Conservation (phyloP, 1,140 invertebrate species). For the Bombyx mandarina region DNA sequence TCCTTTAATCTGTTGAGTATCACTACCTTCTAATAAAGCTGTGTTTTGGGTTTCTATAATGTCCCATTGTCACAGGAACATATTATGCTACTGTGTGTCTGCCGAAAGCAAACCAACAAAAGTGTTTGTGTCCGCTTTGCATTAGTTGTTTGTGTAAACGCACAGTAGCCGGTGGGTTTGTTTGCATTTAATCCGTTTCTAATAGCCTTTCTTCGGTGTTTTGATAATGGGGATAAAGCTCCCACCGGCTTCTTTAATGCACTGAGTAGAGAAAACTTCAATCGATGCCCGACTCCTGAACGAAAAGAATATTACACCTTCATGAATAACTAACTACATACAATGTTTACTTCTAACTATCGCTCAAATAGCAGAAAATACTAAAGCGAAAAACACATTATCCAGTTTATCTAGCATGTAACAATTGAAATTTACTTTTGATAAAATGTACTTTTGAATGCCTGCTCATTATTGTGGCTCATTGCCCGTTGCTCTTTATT, state of each 20-base stretch:
- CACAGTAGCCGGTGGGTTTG: slow-evolving; percentile 49
- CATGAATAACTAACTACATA: too few species aligned
- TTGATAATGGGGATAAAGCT: slow-evolving; percentile 42
- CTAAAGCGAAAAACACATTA: too few species aligned
- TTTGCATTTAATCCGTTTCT: slow-evolving; percentile 63
- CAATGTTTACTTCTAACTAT: too few species aligned
- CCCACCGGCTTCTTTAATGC: slow-evolving; percentile 6
- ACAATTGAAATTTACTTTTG: too few species aligned
- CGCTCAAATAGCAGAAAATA: too few species aligned
- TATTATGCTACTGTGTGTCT: slow-evolving; percentile 1
- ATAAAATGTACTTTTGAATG: too few species aligned
- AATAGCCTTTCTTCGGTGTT: slow-evolving; percentile 50
- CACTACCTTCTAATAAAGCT: slow-evolving; percentile 27
- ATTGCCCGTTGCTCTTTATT: too few species aligned
- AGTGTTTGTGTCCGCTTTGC: slow-evolving; percentile 52
- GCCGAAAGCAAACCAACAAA: slow-evolving; percentile 41
- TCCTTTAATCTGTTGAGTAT: slow-evolving; percentile 60
- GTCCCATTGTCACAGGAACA: slow-evolving; percentile 36
- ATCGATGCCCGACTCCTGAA: too few species aligned
- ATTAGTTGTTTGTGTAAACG: slow-evolving; percentile 58
- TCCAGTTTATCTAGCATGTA: too few species aligned
- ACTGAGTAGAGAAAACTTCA: too few species aligned
- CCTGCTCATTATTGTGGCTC: too few species aligned
- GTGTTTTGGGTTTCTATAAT: slow-evolving; percentile 30
- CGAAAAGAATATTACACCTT: too few species aligned